These are phyloP conservation scores for Knipowitschia caucasica DNA, from an alignment of 2,797 vertebrate species.

Conservation along the genomic window DNA sequence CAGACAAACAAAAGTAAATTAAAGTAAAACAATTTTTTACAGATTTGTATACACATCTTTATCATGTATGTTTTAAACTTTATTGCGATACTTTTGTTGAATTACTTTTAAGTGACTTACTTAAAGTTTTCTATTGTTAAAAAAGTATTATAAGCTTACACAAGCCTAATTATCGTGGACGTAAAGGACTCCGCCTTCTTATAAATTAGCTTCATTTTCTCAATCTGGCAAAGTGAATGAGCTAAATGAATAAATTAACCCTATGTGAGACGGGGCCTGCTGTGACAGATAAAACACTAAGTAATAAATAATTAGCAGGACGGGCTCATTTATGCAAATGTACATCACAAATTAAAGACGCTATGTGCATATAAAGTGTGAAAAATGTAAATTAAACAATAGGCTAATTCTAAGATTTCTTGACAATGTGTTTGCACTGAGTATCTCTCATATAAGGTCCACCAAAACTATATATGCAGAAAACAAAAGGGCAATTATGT, in stretches of 20 bases:
- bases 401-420: background rate
- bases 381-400: background rate
- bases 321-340: background rate
- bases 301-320: background rate
- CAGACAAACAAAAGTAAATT: too few species aligned
- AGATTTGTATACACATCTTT: too few species aligned
- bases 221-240: background rate
- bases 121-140: background rate
- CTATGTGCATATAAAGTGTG: background rate
- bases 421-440: background rate
- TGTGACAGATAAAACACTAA: background rate
- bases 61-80: too few species aligned
- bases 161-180: background rate
- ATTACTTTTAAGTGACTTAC: background rate
- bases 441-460: too few species aligned
- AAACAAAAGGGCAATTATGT: too few species aligned
- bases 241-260: constrained; percentile 7
- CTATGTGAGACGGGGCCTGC: background rate
- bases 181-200: constrained; percentile 5
- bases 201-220: constrained; percentile 4
- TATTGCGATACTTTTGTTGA: background rate
- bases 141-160: background rate
- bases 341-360: background rate
- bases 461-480: too few species aligned
- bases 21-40: too few species aligned